Evolutionary conservation across 2,797 vertebrate genomes (phyloP), one percentile per base, ranked within the genome.

Genomic region (Poeciliopsis gracilis): DNA sequence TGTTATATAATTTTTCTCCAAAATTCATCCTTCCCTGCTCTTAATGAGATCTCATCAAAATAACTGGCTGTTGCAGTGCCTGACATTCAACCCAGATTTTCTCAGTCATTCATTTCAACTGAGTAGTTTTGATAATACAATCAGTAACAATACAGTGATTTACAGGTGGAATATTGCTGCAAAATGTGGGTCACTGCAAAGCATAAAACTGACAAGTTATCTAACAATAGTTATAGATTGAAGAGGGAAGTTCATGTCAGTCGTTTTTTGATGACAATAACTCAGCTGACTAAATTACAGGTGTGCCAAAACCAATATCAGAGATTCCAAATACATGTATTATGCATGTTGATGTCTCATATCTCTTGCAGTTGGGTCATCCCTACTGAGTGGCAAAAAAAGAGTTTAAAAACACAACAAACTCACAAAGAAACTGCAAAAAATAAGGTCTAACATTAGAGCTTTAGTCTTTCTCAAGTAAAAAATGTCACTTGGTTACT

Each of bases 11-110:
- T 43, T 28, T 70, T 76, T 73, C 59, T 73, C 43, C 41, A 38
- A 38, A 70, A 74, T 77, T 84, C 70, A 81, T 87, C 47, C 18
- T 79, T 85, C 72, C 81, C 87, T 20, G 45, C 75, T 79, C 57
- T 76, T 85, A 76, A 77, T 76, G 38, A 53, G 69, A 43, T 82
- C 63, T 73, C 79, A 77, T 23, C 30, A 43, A 66, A 73, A 82
- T 53, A 41, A 36, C 33, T 30, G 38, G 10, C 25, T 51, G 13
- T 79, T 78, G 80, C 61, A 75, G 28, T 76, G 71, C 53, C 38
- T 82, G 36, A 72, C 57, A 43, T 61, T 38, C 5, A 41, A 67
- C 25, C n/a, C 53, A 79, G 45, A 66, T 78, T n/a, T 57, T 51
- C 25, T 74, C 69, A 61, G 28, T 77, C 59, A 49, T 85, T 79